Base-by-base conservation (phyloP, 1,140 invertebrate species). In the Bathynomus jamesi region DNA sequence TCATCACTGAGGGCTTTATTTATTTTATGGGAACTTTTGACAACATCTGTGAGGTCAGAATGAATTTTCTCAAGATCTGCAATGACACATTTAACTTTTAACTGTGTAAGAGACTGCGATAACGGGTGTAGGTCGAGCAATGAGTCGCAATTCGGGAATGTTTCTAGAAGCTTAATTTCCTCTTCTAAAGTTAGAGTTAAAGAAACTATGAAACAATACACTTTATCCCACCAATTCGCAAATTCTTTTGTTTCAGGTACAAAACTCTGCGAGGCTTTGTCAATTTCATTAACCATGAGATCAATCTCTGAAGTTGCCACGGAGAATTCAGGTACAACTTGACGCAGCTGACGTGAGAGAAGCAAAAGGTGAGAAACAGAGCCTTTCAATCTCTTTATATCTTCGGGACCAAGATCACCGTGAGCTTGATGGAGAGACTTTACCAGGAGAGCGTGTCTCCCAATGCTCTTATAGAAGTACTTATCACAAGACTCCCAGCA, bases 301-400 rank as follows among this genome's bases (percentile, higher is more conserved):
- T 53, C 40, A 53, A 53, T 53, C 13, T 53, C 40, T 21, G 21
- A 53, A 53, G 13, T 17, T 53, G 13, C 5, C 2, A 21, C 13
- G 21, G 11, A 53, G 11, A 53, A 53, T 17, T 53, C 21, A 17
- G 40, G 40, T 17, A 53, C 21, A 53, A 5, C 5, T 21, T 17
- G 40, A 27, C 70, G 60, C 13, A 74, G 72, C 13, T 77, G 53
- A 28, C 46, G 28, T 13, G 70, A 53, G 10, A 77, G 28, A 5
- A 74, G 83, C 77, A 89, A 83, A 11, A 92, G 78, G 75, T 91
- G 87, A 65, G 85, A 84, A 0, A 88, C 84, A 80, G 90, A 94
- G 60, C 95, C 95, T 82, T 88, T 88, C 75, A 92, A 91, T 67
- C 93, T 85, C 70, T 95, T 91, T 63, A 93, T 87, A 75, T 92